phyloP scores from a whole-genome alignment of 2,888 invertebrate genomes.

The Drosophila quinaria region DNA sequence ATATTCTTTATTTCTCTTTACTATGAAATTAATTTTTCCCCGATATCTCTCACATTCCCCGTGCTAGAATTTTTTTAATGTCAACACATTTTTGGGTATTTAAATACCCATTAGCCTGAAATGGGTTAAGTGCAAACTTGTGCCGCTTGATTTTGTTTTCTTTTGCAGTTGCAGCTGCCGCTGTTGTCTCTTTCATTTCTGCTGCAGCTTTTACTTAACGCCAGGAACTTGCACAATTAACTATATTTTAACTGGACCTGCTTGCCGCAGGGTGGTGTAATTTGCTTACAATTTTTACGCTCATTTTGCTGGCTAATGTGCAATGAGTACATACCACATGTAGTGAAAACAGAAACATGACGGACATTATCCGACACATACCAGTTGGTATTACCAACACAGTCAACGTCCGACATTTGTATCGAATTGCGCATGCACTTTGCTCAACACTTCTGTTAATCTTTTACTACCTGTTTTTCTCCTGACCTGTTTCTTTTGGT shows the following conservation, averaged over 20 bases:
- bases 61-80: too few relatives aligned
- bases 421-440: conserved; percentile 78
- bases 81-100: too few relatives aligned
- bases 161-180: conserved; percentile 23
- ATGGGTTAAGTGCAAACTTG: conserved; percentile 70
- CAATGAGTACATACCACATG: conserved; percentile 37
- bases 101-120: too few relatives aligned
- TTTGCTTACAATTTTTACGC: conserved; percentile 69
- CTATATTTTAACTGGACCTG: conserved; percentile 66
- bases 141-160: conserved; percentile 52
- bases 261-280: conserved; percentile 42
- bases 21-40: too few relatives aligned
- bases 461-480: conserved; percentile 59
- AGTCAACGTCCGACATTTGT: conserved; percentile 30
- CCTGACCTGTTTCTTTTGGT: conserved; percentile 11
- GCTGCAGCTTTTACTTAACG: conserved; percentile 51
- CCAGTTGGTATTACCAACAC: too few relatives aligned
- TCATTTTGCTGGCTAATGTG: conserved; percentile 56
- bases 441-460: conserved; percentile 81
- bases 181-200: neutral
- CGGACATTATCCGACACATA: conserved; percentile 36
- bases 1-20: too few relatives aligned
- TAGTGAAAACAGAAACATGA: conserved; percentile 41
- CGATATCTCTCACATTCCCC: too few relatives aligned
- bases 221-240: conserved; percentile 65